Percentiles rank a stretch among this genome's conserved stretches.
These are phyloP conservation scores for Forbesichthys papilliferus DNA, from an alignment of 2,113 vertebrate genomes.

Conservation along the genomic window DNA sequence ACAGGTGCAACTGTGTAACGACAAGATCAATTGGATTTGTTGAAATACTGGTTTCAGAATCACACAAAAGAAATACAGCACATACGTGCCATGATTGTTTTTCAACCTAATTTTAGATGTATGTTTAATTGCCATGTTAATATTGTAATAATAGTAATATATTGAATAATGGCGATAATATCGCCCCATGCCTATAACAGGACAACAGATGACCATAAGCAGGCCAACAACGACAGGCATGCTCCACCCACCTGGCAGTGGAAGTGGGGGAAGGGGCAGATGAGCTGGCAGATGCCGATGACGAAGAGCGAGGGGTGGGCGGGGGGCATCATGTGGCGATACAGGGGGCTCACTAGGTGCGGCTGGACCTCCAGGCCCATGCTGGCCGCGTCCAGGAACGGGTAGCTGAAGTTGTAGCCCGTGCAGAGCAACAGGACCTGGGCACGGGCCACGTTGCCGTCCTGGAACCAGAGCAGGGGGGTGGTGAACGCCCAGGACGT, in stretches of 20 bases:
- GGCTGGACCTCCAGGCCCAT: conserved; percentile 68
- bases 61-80: too few relatives aligned
- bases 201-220: too few relatives aligned
- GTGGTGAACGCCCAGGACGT: neutral
- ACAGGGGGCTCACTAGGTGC: conserved; percentile 72
- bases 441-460: conserved; percentile 51
- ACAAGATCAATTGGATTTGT: too few relatives aligned
- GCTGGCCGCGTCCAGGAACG: conserved; percentile 62
- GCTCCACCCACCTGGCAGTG: conserved; percentile 73
- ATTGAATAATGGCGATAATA: too few relatives aligned
- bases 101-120: too few relatives aligned
- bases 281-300: conserved; percentile 76
- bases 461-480: conserved; percentile 45
- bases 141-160: too few relatives aligned
- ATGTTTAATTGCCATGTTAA: too few relatives aligned
- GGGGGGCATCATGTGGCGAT: conserved; percentile 73
- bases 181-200: too few relatives aligned
- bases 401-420: conserved; percentile 79
- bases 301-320: conserved; percentile 77
- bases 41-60: too few relatives aligned
- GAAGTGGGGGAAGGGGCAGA: conserved; percentile 81
- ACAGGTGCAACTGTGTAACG: too few relatives aligned
- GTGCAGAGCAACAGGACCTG: conserved; percentile 81
- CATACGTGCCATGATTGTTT: too few relatives aligned
- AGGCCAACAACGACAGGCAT: too few relatives aligned